phyloP scores from a whole-genome alignment of 2,888 invertebrate species.

The Phaedon cochleariae region DNA sequence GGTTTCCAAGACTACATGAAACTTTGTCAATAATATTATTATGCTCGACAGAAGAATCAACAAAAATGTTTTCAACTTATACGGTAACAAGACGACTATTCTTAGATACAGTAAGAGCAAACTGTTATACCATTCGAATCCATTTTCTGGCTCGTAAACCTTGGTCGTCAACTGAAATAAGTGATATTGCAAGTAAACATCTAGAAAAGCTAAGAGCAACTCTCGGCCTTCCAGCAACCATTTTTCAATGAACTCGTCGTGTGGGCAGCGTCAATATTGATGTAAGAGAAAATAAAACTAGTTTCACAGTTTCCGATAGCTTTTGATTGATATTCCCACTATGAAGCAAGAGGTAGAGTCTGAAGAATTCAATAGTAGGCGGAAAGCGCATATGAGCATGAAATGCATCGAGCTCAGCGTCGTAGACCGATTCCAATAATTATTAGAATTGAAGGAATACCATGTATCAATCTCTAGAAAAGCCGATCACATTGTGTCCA shows the following conservation, averaged over 20 bases:
- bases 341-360: conserved; percentile 12
- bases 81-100: too few species aligned
- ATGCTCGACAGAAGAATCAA: too few species aligned
- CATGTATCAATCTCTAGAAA: too few species aligned
- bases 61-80: too few species aligned
- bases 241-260: background rate
- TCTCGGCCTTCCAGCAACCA: background rate
- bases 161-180: too few species aligned
- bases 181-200: too few species aligned
- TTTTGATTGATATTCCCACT: conserved; percentile 35
- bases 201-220: background rate
- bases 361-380: conserved; percentile 11
- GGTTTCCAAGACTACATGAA: too few species aligned
- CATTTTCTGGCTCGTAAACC: too few species aligned
- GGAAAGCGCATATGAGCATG: conserved; percentile 12
- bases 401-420: background rate
- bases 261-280: conserved; percentile 32
- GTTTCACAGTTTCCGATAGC: conserved; percentile 36
- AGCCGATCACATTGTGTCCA: too few species aligned
- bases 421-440: background rate
- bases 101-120: too few species aligned
- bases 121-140: too few species aligned
- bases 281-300: conserved; percentile 32
- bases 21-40: too few species aligned
- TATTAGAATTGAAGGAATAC: background rate